Evolutionary conservation across 2,797 vertebrate genomes (phyloP), one percentile per base, ranked within the genome.

Genomic region (Eulemur albifrons): DNA sequence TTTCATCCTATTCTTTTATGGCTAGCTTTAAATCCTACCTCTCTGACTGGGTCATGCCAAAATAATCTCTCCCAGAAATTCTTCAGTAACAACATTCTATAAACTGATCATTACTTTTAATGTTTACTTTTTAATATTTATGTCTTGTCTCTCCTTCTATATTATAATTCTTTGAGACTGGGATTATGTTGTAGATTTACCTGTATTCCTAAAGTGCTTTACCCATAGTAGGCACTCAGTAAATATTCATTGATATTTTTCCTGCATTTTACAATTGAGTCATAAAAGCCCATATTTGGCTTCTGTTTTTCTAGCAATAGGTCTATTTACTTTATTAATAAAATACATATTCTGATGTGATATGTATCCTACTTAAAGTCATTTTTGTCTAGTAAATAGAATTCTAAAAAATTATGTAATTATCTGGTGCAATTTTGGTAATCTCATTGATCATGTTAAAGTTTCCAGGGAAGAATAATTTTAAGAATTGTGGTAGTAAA

Each of bases 261-360:
- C 67, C 63, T 88, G 63, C n/a, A 59, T 82, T 95, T 94, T 94
- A 93, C 35, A 75, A 27, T n/a, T 6, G 20, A 59, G 23, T 87
- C 65, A 17, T 45, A 75, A 75, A 84, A 94, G 6, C 45, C 50
- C 27, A 13, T 38, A 38, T 50, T 82, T 92, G 75, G 61, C 84
- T 94, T 69, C 61, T 90, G 81, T 72, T 96, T 80, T 94, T 90
- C 81, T 85, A 30, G 43, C 43, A 21, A 75, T 38, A 65, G 65
- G 43, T 12, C 57, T 27, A 8, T 83, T 93, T 38, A 70, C 59
- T 89, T 32, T 50, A 17, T 50, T 63, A 84, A 90, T 92, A 82
- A 84, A 85, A 63, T 63, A 67, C 21, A 13, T 90, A 63, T 88
- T 90, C 48, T 77, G 61, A 84, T 61, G 82, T 70, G 50, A 73